Percentiles rank a stretch among this genome's conserved stretches.
phyloP scores from a whole-genome alignment of 2,797 vertebrate species.

The Chaenodraco wilsoni region DNA sequence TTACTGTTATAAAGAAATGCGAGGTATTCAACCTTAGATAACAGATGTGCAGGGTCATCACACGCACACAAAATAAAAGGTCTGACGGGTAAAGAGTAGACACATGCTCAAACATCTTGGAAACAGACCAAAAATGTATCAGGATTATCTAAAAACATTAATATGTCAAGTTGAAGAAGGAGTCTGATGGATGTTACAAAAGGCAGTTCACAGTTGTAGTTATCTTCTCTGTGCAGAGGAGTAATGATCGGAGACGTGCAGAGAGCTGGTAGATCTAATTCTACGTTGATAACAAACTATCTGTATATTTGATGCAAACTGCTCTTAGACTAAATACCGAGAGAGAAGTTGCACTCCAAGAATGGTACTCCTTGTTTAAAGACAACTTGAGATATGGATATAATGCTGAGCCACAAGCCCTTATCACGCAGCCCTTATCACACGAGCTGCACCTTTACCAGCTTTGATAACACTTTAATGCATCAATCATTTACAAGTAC shows the following conservation, averaged over 20 bases:
- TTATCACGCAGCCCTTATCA: too few species aligned
- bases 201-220: background rate
- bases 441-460: too few species aligned
- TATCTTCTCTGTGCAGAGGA: background rate
- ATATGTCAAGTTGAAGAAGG: background rate
- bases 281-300: background rate
- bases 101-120: background rate
- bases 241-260: background rate
- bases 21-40: background rate
- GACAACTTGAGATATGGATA: too few species aligned
- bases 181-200: conserved; percentile 4
- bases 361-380: too few species aligned
- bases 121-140: background rate
- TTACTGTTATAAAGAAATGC: background rate
- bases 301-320: background rate
- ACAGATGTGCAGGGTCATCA: background rate
- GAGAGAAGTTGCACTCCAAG: too few species aligned
- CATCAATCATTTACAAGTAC: too few species aligned
- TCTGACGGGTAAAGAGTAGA: background rate
- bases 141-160: background rate
- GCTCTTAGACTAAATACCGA: too few species aligned
- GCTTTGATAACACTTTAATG: too few species aligned
- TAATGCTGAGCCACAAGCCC: too few species aligned
- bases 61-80: background rate
- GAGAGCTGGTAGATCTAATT: background rate